Conservation (phyloP, 2,797 vertebrate genomes). For the Takifugu rubripes region DNA sequence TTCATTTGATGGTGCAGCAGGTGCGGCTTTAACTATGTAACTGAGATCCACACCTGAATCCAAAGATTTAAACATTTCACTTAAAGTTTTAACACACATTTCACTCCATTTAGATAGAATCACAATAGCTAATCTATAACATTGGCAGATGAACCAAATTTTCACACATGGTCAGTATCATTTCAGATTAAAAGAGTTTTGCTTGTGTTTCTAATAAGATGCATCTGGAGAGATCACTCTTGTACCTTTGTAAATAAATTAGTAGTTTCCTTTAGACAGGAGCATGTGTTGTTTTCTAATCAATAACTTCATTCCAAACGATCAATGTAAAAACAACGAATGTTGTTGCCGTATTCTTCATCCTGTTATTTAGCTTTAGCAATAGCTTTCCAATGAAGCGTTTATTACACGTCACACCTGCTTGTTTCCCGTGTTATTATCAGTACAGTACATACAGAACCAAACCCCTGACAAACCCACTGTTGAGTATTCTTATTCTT, state of each 20-base stretch:
- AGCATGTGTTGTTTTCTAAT: not conserved
- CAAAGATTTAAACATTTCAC: constrained; percentile 5
- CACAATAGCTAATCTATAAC: no score
- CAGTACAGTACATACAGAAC: no score
- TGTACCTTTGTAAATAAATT: constrained; percentile 4
- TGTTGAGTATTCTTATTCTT: not conserved
- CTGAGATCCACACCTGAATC: constrained; percentile 87
- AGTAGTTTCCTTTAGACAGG: not conserved
- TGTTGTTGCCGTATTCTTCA: not conserved
- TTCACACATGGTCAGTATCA: not conserved
- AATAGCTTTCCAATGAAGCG: no score
- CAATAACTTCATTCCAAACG: not conserved
- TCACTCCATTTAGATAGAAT: not conserved
- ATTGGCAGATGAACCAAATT: not conserved
- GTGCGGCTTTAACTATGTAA: constrained; percentile 84
- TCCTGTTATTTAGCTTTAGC: not conserved
- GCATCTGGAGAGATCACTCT: not conserved
- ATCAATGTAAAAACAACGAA: not conserved
- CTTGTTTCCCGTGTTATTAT: not conserved
- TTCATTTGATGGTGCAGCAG: constrained; percentile 61
- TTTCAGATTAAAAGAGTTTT: not conserved
- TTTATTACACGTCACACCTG: not conserved
- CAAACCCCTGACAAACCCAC: no score
- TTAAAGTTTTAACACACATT: constrained; percentile 9
- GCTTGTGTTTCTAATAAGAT: not conserved